A percentile compares a stretch with the other conserved stretches of the same genome.
These are phyloP conservation scores for Phyllopteryx taeniolatus DNA, from an alignment of 2,113 vertebrate species.

Conservation along the genomic window DNA sequence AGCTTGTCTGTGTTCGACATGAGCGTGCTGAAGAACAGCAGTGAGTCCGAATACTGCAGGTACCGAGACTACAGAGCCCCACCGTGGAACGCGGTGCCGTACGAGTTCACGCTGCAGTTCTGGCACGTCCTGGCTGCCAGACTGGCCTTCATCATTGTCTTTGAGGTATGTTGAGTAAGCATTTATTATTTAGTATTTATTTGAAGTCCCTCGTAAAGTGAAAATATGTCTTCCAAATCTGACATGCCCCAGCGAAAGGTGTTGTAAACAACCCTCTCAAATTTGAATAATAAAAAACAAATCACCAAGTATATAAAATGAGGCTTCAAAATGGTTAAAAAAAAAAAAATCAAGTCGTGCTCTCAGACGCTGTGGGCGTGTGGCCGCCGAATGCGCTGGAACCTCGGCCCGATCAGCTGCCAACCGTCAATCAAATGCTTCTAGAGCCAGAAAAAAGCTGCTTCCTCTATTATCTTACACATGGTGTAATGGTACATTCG, in stretches of 20 bases:
- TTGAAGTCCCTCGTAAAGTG: neutral
- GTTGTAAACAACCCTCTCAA: too few species aligned
- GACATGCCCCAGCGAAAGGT: neutral
- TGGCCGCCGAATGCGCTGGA: too few species aligned
- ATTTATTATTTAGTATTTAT: neutral
- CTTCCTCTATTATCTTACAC: too few species aligned
- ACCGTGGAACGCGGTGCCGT: slow-evolving; percentile 85
- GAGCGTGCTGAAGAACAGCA: slow-evolving; percentile 79
- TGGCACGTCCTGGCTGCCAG: slow-evolving; percentile 96
- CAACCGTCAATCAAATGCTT: too few species aligned
- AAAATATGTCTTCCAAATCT: neutral
- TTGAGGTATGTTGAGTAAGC: slow-evolving; percentile 81
- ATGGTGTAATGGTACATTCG: too few species aligned
- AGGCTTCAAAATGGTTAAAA: too few species aligned
- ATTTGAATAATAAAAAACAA: too few species aligned
- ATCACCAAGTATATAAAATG: too few species aligned
- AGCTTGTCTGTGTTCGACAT: slow-evolving; percentile 92
- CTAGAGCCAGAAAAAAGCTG: too few species aligned
- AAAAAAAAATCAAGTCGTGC: too few species aligned
- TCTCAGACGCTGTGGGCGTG: too few species aligned
- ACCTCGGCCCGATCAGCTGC: too few species aligned
- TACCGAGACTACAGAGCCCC: slow-evolving; percentile 95
- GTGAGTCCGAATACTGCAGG: slow-evolving; percentile 83
- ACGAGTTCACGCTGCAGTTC: slow-evolving; percentile 95
- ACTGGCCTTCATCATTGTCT: slow-evolving; percentile 96